Base-by-base conservation (phyloP, 1,140 invertebrate species). In the Drosophila ohnishii region DNA sequence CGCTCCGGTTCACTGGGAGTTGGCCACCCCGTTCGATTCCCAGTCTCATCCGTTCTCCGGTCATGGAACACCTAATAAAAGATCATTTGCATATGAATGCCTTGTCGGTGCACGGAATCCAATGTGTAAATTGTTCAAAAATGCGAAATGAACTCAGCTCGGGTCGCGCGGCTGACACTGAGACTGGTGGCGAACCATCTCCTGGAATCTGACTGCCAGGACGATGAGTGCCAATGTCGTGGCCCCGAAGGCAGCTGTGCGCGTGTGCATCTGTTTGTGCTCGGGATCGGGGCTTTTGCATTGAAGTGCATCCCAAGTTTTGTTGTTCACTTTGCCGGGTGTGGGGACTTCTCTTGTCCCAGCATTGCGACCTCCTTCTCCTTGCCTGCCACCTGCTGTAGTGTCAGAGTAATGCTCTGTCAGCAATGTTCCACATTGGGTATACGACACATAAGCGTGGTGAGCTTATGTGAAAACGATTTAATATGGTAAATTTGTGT, bases 111-210 rank as follows among this genome's bases (percentile, higher is more conserved):
- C 19, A 9, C 37, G 53, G 50, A 56, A 45, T 57, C 61, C 64
- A 67, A 62, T 75, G 83, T 76, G 82, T 87, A 86, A 86, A 86
- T 79, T 76, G 65, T 63, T 71, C 75, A 86, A 79, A 87, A 86
- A 82, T 72, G 70, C 61, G 59, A 67, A 69, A 45, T 60, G 35
- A 65, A 66, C 48, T 53, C 40, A 9, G 25, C 53, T 44, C 37
- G 40, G 39, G n/a, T 53, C 25, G 44, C 51, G 32, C 25, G 22
- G 28, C 25, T 42, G 65, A n/a, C 45, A 63, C 63, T 44, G 60
- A 32, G 47, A 35, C 51, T 11, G 39, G 34, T 25, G 50, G 25
- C 13, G 37, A 19, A 45, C 28, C 30, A 56, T 32, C 61, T 51
- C 32, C 58, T 66, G 65, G 13, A 65, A 71, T 62, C 58, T 16